Evolutionary conservation across 1,140 invertebrate genomes (phyloP), one percentile per base, ranked within the genome.

Genomic region (Diorhabda carinulata): DNA sequence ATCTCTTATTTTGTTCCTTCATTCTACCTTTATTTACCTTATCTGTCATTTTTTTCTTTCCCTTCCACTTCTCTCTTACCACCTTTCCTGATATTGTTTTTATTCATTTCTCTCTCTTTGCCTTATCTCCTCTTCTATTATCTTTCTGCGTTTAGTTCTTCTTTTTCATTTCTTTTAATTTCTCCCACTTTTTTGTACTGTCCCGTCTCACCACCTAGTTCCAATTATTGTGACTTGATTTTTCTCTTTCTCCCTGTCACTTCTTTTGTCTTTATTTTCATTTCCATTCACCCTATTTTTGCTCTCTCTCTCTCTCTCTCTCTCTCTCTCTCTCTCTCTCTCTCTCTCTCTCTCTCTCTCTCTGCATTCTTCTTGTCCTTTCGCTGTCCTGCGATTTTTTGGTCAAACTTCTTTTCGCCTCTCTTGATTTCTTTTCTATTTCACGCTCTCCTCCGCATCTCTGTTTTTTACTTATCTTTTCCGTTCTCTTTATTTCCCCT

Each of bases 121-220:
- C 70, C 67, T 71, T 68, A 67, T 65, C 67, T 71, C 66, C 58
- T 58, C 64, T 10, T 66, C 61, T 57, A 64, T 67, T 68, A 71
- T 65, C 68, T 71, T 64, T 57, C 58, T 61, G 25, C 66, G 25
- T 25, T 25, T 25, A 25, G 25, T 25, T 25, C 0, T 25, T 25
- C 25, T 25, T 25, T 25, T 25, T 25, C 25, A 25, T 25, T 25
- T 25, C 25, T 25, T 25, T 25, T 25, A 25, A 0, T 25, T 25
- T 25, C 25, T 25, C 25, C 25, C 25, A 1, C 25, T 25, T 1
- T 25, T 25, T 25, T 1, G 25, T 25, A 0, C 25, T 25, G 25
- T 25, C 25, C 25, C 25, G 25, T 1, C 25, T 25, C 2, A 1
- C 1, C 25, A 25, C 25, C 25, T 0, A 0, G 25, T 25, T 25